Evolutionary conservation across 37 sponge, comb jelly and placozoan species (phyloP).

Genomic region (Crambe crambe): DNA sequence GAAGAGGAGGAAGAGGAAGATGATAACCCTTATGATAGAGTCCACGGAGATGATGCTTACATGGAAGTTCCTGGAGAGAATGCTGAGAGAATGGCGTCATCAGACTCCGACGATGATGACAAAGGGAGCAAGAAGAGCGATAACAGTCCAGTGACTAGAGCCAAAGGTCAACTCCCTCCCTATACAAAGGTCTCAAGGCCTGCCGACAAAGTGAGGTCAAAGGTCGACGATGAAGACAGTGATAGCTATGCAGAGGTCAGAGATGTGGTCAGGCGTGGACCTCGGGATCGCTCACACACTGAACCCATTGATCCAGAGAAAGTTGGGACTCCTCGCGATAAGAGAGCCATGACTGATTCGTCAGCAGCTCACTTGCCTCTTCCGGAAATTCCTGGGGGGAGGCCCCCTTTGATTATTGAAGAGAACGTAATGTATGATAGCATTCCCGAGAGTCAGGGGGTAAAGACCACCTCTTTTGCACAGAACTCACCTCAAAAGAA

Average conservation of each 20-base stretch:
- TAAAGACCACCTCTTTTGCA: not conserved
- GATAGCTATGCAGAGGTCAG: slow-evolving; percentile 47
- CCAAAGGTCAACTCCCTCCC: slow-evolving; percentile 4
- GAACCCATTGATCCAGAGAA: slow-evolving; percentile 31
- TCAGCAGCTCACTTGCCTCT: slow-evolving; percentile 37
- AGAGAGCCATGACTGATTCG: slow-evolving; percentile 9
- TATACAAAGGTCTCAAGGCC: slow-evolving; percentile 39
- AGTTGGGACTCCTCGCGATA: slow-evolving; percentile 4
- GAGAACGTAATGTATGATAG: slow-evolving; percentile 36
- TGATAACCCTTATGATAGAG: slow-evolving; percentile 25
- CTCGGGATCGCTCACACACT: slow-evolving; percentile 32
- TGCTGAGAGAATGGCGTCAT: not conserved
- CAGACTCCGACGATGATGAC: slow-evolving; percentile 6
- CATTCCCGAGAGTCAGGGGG: slow-evolving; percentile 15
- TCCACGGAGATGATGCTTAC: slow-evolving; percentile 10
- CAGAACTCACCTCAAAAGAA: not conserved
- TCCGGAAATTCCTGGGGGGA: slow-evolving; percentile 23
- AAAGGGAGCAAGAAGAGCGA: not conserved
- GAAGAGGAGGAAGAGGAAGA: slow-evolving; percentile 43
- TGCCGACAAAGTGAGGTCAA: not conserved
- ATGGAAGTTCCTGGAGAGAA: not conserved
- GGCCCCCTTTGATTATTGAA: not conserved
- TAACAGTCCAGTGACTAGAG: not conserved
- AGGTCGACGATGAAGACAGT: not conserved
- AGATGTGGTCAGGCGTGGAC: not conserved